Evolutionary conservation across 2,113 vertebrate genomes (phyloP).

Genomic region (Mola mola): DNA sequence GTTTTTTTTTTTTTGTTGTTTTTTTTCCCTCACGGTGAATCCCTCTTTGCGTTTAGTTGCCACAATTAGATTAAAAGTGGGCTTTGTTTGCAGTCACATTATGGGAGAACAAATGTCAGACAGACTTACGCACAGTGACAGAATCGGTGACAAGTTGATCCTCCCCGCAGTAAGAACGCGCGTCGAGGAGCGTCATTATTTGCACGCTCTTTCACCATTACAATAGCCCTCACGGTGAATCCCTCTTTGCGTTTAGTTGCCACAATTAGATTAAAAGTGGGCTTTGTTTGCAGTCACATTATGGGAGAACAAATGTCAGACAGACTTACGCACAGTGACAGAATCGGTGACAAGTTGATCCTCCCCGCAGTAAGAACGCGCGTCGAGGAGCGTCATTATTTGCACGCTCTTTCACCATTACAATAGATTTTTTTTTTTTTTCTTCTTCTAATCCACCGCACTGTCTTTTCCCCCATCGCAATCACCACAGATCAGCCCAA

Average conservation of each 20-base stretch:
- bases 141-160: constrained; percentile 46
- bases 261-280: too few relatives aligned
- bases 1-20: too few relatives aligned
- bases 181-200: neutral
- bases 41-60: too few relatives aligned
- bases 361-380: constrained; percentile 21
- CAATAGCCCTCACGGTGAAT: too few relatives aligned
- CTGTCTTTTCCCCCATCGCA: neutral
- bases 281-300: neutral
- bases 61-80: too few relatives aligned
- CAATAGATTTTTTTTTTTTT: neutral
- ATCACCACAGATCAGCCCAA: neutral
- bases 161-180: constrained; percentile 21
- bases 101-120: neutral
- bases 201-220: neutral
- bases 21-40: too few relatives aligned
- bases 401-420: neutral
- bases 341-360: constrained; percentile 46
- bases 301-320: neutral
- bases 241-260: too few relatives aligned
- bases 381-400: neutral
- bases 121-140: constrained; percentile 39
- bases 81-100: neutral
- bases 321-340: constrained; percentile 39
- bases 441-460: too few relatives aligned